Evolutionary conservation across 2,797 vertebrate genomes (phyloP), one percentile per base, ranked within the genome.

Genomic region (Lindbergichthys nudifrons): DNA sequence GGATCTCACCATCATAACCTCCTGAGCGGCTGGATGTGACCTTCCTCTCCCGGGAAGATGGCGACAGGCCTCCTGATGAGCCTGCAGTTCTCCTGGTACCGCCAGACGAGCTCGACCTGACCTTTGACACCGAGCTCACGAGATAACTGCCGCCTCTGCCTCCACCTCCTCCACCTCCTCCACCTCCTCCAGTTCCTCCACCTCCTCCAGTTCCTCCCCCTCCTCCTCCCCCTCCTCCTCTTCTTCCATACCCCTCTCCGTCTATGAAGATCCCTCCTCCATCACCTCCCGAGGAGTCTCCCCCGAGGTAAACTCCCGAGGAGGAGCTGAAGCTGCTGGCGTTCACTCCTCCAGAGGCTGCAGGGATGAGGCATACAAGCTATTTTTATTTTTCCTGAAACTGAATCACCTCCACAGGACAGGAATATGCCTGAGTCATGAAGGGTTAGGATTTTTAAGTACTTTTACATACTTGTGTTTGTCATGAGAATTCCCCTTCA

Each of bases 1-100:
- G 73, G 39, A 30, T 61, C 87, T 87, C 95, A 99, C 98, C 98
- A 84, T 99, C 97, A 0, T 99, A 99, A 2, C 95, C 93, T 78
- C 93, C 96, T 26, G 97, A 96, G 87, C 94, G 96, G 80, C 70
- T 94, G 61, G 91, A 65, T 41, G 93, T 89, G 8, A 64, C 89
- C 92, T 96, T 99, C 92, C 96, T 96, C 84, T 99, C 97, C 43
- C 90, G 80, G 72, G 96, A 96, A 60, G 76, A 91, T 62, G 97
- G 95, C 21, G 97, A 97, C 80, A 94, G 92, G 76, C 95, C 93
- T 70, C 96, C 92, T 63, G 96, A 93, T 56, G 96, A 97, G 85
- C 91, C 92, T 1, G 95, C 93, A 1, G 89, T 82, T 85, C 95
- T 96, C 93, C 96, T 95, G 86, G 92, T 94, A 19, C 95, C 93